Evolutionary conservation across 2,888 invertebrate species (phyloP).

Genomic region (Glyphotaelius pellucidus): DNA sequence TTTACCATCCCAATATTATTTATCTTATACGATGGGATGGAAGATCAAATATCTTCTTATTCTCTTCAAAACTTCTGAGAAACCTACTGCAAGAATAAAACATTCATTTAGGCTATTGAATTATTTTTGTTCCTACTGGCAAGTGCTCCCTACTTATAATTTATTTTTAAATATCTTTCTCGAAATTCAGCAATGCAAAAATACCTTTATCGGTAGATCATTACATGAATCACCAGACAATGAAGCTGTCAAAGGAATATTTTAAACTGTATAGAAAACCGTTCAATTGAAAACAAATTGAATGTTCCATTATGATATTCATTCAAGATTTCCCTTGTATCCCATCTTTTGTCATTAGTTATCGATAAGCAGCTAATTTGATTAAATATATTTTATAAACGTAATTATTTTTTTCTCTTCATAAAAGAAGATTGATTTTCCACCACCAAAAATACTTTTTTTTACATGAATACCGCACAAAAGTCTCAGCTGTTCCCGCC

Average conservation of each 20-base stretch:
- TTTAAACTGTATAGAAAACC: not conserved
- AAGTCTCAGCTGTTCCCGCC: too few relatives aligned
- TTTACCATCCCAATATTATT: too few relatives aligned
- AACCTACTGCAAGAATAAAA: too few relatives aligned
- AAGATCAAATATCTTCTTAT: too few relatives aligned
- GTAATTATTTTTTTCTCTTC: not conserved
- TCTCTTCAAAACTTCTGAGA: too few relatives aligned
- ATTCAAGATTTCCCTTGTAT: not conserved
- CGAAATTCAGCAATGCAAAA: not conserved
- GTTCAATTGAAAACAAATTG: not conserved
- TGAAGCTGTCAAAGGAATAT: slow-evolving; percentile 2
- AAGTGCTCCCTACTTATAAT: not conserved
- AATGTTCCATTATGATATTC: not conserved
- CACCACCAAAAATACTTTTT: too few relatives aligned
- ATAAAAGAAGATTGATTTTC: too few relatives aligned
- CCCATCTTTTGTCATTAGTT: not conserved
- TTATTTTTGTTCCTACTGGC: too few relatives aligned
- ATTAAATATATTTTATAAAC: not conserved
- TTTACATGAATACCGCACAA: too few relatives aligned
- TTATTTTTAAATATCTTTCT: not conserved
- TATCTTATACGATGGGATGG: too few relatives aligned
- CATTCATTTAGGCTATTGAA: too few relatives aligned
- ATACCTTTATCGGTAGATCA: not conserved
- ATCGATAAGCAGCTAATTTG: not conserved
- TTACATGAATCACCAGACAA: not conserved